These are phyloP conservation scores for Trypoxylon attenuatum DNA, from an alignment of 2,888 invertebrate genomes.

Conservation along the genomic window DNA sequence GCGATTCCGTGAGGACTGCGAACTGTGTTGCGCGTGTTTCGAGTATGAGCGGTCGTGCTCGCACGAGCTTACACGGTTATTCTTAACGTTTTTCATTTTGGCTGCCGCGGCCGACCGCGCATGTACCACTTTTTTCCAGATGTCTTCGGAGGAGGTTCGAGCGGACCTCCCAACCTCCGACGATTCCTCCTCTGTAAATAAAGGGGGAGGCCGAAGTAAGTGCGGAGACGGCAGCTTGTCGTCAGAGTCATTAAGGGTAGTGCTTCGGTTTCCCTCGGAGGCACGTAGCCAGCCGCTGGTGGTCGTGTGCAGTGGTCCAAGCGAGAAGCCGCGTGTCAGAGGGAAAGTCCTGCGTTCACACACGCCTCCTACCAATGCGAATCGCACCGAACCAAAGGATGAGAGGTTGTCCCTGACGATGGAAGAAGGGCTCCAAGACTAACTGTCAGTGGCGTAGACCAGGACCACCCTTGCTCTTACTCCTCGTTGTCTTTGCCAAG, in stretches of 20 bases:
- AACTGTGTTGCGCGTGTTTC: slow-evolving; percentile 30
- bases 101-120: slow-evolving; percentile 39
- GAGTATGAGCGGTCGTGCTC: slow-evolving; percentile 16
- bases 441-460: slow-evolving; percentile 47
- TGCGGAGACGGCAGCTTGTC: slow-evolving; percentile 55
- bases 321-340: neutral
- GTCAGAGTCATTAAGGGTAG: slow-evolving; percentile 70
- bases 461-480: too few relatives aligned
- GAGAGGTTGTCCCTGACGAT: slow-evolving; percentile 32
- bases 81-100: slow-evolving; percentile 62
- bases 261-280: slow-evolving; percentile 61
- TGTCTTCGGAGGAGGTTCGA: neutral
- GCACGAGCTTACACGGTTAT: too few relatives aligned
- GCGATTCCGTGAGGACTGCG: slow-evolving; percentile 32
- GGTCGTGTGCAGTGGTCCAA: slow-evolving; percentile 8
- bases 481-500: too few relatives aligned
- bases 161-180: slow-evolving; percentile 25
- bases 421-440: slow-evolving; percentile 36
- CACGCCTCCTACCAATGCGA: neutral
- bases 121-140: slow-evolving; percentile 16
- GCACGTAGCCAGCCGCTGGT: slow-evolving; percentile 1
- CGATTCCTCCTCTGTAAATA: slow-evolving; percentile 53
- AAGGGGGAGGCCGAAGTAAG: slow-evolving; percentile 57
- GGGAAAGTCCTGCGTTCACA: slow-evolving; percentile 10
- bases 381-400: slow-evolving; percentile 38